Conservation (phyloP, 1,140 invertebrate genomes). For the silkworm (Bombyx mori) region ASM3026992v2 NC_085116.1:7970001-7970500, state of each 20-base stretch:
- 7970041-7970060: too few species aligned
- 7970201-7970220: conserved; percentile 15
- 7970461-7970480: too few species aligned
- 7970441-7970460: too few species aligned
- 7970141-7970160: conserved; percentile 6
- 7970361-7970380: conserved; percentile 55
- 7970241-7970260: conserved; percentile 25
- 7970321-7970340: conserved; percentile 29
- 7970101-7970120: too few species aligned
- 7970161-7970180: conserved; percentile 36
- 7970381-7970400: conserved; percentile 30
- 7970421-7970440: neutral
- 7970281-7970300: conserved; percentile 56
- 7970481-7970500: too few species aligned
- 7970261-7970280: conserved; percentile 46
- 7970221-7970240: conserved; percentile 24
- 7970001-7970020: too few species aligned
- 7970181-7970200: conserved; percentile 25
- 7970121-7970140: neutral
- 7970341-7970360: conserved; percentile 27
- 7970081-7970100: too few species aligned
- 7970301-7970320: conserved; percentile 26
- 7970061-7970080: too few species aligned
- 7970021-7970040: too few species aligned
- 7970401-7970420: conserved; percentile 5